Evolutionary conservation across 2,888 invertebrate genomes (phyloP).

Genomic region (Stenoptilia bipunctidactyla): DNA sequence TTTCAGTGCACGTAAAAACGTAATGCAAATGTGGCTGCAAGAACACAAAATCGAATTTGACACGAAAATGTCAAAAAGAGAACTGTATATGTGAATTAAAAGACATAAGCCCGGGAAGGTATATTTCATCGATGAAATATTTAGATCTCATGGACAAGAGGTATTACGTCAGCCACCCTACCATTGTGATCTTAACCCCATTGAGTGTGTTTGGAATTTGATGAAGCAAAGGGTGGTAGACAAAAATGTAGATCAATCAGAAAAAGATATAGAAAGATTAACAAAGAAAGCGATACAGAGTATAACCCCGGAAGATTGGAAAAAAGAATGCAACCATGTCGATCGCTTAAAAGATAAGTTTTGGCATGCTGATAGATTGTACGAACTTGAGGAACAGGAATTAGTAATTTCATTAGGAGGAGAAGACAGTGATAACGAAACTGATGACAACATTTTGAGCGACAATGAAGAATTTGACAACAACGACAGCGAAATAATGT

Average conservation of each 20-base stretch:
- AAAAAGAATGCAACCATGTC: constrained; percentile 7
- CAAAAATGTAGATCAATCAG: constrained; percentile 5
- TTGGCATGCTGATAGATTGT: not conserved
- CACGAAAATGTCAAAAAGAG: constrained; percentile 14
- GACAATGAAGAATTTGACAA: not conserved
- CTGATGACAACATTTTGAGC: not conserved
- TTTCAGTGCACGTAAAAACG: constrained; percentile 5
- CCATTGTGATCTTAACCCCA: not conserved
- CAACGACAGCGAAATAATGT: not conserved
- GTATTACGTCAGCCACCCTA: constrained; percentile 12
- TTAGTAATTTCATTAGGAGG: not conserved
- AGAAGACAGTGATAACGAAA: not conserved
- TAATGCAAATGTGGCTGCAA: constrained; percentile 16
- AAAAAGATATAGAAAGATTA: constrained; percentile 16
- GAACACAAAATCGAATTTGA: constrained; percentile 13
- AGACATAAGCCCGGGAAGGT: constrained; percentile 13
- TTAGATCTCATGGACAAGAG: constrained; percentile 16
- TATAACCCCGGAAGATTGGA: constrained; percentile 15
- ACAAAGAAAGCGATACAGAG: constrained; percentile 14
- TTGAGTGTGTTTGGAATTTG: not conserved
- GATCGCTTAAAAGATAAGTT: not conserved
- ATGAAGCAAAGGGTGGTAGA: constrained; percentile 5
- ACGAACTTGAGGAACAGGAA: not conserved
- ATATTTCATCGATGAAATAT: constrained; percentile 9
- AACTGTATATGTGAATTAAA: constrained; percentile 10